Evolutionary conservation across 2,797 vertebrate genomes (phyloP).

Genomic region (Acridotheres tristis): DNA sequence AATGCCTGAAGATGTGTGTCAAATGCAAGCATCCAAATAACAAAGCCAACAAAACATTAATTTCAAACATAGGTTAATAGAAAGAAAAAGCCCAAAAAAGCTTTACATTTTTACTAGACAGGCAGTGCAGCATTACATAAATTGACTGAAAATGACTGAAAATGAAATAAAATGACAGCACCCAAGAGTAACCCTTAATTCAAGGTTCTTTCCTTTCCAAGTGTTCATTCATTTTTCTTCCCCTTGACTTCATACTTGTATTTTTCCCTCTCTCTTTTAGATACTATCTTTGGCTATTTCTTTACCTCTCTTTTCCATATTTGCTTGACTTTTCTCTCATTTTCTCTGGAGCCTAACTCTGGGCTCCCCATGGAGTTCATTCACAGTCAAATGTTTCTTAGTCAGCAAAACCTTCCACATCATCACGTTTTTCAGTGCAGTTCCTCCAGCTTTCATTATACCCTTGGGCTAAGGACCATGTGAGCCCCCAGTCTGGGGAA

Average conservation of each 20-base stretch:
- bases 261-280: neutral
- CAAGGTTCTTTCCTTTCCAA: conserved; percentile 10
- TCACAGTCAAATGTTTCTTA: conserved; percentile 30
- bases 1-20: conserved; percentile 10
- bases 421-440: conserved; percentile 6
- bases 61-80: neutral
- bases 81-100: neutral
- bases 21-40: conserved; percentile 12
- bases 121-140: neutral
- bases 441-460: conserved; percentile 39
- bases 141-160: conserved; percentile 9
- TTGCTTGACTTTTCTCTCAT: neutral
- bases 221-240: neutral
- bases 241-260: neutral
- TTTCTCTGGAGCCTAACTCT: neutral
- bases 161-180: conserved; percentile 9
- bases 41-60: neutral
- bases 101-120: neutral
- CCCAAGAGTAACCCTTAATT: neutral
- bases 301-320: conserved; percentile 19
- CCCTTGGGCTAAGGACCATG: conserved; percentile 41
- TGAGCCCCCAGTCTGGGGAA: neutral
- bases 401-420: conserved; percentile 27
- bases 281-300: neutral
- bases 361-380: neutral